These are phyloP conservation scores for Sebastes aleutianus DNA, from an alignment of 2,797 vertebrate genomes.

Conservation along the genomic window DNA sequence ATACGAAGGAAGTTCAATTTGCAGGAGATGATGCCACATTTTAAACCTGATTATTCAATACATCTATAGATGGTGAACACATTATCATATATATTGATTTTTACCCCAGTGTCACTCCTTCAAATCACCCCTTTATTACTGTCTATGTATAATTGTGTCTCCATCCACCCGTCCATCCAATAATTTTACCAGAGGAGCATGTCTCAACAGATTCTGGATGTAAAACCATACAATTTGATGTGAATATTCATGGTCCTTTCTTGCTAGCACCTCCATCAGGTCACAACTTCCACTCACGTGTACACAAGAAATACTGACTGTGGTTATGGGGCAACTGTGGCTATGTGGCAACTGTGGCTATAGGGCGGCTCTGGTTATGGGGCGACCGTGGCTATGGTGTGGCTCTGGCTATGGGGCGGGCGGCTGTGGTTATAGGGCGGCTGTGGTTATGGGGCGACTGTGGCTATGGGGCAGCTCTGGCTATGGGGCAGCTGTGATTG, in stretches of 20 bases:
- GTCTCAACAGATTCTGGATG: not conserved
- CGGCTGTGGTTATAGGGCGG: too few species aligned
- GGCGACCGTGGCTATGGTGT: too few species aligned
- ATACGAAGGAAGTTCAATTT: not conserved
- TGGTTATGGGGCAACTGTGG: not conserved
- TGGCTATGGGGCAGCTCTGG: too few species aligned
- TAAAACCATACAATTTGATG: not conserved
- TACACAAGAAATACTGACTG: not conserved
- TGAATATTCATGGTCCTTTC: not conserved
- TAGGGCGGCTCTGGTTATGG: too few species aligned
- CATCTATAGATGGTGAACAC: not conserved
- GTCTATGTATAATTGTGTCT: not conserved
- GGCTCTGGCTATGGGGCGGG: too few species aligned
- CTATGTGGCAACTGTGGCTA: too few species aligned
- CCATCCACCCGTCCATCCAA: not conserved
- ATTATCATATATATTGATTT: not conserved
- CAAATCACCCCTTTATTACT: not conserved
- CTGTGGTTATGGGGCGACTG: too few species aligned
- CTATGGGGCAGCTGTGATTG: too few species aligned
- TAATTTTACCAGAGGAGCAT: not conserved
- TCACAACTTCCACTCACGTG: not conserved
- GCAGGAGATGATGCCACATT: not conserved
- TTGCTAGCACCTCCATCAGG: not conserved
- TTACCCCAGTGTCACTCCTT: not conserved
- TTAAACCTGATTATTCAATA: not conserved